Conservation (phyloP, 2,797 vertebrate genomes). For the Tarsius wallacei region DNA sequence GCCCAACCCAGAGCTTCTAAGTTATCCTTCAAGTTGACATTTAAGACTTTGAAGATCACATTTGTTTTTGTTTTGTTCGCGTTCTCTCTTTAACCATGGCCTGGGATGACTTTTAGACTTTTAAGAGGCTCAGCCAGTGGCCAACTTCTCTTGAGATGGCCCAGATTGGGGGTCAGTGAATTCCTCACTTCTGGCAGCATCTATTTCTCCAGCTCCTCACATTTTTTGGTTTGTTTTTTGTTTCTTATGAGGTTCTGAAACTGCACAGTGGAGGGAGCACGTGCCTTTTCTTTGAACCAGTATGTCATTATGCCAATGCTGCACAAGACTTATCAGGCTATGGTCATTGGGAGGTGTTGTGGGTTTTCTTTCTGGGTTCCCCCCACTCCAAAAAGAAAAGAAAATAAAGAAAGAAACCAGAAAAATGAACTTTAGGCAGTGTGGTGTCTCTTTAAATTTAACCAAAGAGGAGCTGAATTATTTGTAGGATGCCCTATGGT, state of each 20-base stretch:
- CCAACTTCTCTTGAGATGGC: conserved; percentile 83
- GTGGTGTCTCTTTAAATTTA: conserved; percentile 28
- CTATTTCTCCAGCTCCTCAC: conserved; percentile 70
- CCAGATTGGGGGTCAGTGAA: conserved; percentile 80
- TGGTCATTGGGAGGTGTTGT: neutral
- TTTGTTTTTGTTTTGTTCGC: conserved; percentile 88
- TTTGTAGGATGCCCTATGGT: neutral
- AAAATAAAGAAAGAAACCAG: neutral
- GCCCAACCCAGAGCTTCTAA: conserved; percentile 78
- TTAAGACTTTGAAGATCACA: conserved; percentile 88
- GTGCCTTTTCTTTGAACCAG: neutral
- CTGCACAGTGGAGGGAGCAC: conserved; percentile 22
- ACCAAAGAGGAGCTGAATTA: neutral
- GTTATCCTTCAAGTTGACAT: conserved; percentile 84
- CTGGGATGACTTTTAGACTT: conserved; percentile 86
- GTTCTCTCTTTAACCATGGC: conserved; percentile 81
- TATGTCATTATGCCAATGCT: neutral
- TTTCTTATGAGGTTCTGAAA: conserved; percentile 74
- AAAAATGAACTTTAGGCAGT: neutral
- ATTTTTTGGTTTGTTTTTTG: conserved; percentile 78
- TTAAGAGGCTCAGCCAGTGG: conserved; percentile 79
- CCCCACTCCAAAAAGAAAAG: neutral
- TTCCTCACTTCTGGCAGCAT: conserved; percentile 76
- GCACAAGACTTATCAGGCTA: neutral
- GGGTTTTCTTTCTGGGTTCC: neutral